Evolutionary conservation across 1,140 invertebrate species (phyloP).

Genomic region (Pseudomyrmex concolor): DNA sequence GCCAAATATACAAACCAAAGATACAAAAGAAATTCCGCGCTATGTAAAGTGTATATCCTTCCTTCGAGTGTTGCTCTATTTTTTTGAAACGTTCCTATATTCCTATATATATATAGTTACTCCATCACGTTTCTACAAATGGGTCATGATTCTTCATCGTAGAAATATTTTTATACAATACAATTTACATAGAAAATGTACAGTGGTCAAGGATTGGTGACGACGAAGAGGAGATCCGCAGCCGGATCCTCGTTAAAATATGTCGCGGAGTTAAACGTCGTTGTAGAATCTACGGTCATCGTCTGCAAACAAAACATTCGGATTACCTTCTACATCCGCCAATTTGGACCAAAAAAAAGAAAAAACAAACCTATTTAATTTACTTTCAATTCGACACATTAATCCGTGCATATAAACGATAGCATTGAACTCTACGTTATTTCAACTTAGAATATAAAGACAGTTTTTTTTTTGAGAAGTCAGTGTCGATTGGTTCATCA

Average conservation of each 20-base stretch:
- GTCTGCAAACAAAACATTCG: conserved; percentile 67
- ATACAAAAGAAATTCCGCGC: conserved; percentile 58
- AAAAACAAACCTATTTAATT: too few species aligned
- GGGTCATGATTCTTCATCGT: conserved; percentile 66
- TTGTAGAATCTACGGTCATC: conserved; percentile 54
- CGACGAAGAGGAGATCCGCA: conserved; percentile 82
- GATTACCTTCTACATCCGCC: conserved; percentile 3
- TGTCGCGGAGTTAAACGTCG: conserved; percentile 83
- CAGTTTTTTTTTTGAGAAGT: conserved; percentile 24
- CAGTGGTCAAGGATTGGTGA: conserved; percentile 84
- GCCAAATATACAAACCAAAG: conserved; percentile 82
- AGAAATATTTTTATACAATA: conserved; percentile 79
- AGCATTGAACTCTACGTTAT: too few species aligned
- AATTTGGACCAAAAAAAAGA: background rate
- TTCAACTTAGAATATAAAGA: background rate
- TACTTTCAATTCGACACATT: too few species aligned
- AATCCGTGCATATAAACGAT: too few species aligned
- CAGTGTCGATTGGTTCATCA: background rate
- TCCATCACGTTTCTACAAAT: conserved; percentile 57
- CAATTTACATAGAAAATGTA: conserved; percentile 83
- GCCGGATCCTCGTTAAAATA: conserved; percentile 83
- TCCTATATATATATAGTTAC: conserved; percentile 42
- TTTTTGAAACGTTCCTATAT: conserved; percentile 1
- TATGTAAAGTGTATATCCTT: conserved; percentile 7
- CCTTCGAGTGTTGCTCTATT: too few species aligned